These are phyloP conservation scores for Sinelater perroti DNA, from an alignment of 2,888 invertebrate species.

Conservation along the genomic window DNA sequence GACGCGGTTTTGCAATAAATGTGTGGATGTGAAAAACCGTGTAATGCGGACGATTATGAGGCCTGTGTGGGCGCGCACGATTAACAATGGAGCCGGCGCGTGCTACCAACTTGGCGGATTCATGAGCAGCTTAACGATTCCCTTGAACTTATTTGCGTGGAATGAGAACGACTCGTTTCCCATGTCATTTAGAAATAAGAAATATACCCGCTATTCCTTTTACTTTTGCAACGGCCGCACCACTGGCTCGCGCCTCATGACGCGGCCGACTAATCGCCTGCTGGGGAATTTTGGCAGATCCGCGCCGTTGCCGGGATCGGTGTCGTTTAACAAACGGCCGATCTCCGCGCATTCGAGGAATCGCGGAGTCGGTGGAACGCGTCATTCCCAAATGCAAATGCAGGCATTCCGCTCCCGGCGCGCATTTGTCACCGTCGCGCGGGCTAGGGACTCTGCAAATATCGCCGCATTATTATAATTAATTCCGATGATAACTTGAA, in stretches of 20 bases:
- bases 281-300: too few relatives aligned
- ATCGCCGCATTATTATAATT: conserved; percentile 12
- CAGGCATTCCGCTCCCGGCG: too few relatives aligned
- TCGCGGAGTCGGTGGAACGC: too few relatives aligned
- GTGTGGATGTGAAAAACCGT: conserved; percentile 22
- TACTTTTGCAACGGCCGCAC: conserved; percentile 28
- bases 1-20: conserved; percentile 4
- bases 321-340: too few relatives aligned
- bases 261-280: too few relatives aligned
- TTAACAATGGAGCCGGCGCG: conserved; percentile 28
- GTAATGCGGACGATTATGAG: conserved; percentile 14
- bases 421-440: too few relatives aligned
- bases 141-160: conserved; percentile 33
- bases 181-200: conserved; percentile 34
- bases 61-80: conserved; percentile 15
- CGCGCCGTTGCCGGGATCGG: too few relatives aligned
- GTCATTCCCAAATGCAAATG: too few relatives aligned
- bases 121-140: conserved; percentile 28
- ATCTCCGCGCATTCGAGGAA: too few relatives aligned
- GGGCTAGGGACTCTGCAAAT: neutral
- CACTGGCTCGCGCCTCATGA: neutral
- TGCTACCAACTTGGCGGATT: conserved; percentile 32
- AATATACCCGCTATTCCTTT: conserved; percentile 28
- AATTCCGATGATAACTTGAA: conserved; percentile 15
- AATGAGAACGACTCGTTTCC: conserved; percentile 35